Evolutionary conservation across 2,113 vertebrate species (phyloP), one percentile per base, ranked within the genome.

Genomic region (Phylloscopus trochilus): DNA sequence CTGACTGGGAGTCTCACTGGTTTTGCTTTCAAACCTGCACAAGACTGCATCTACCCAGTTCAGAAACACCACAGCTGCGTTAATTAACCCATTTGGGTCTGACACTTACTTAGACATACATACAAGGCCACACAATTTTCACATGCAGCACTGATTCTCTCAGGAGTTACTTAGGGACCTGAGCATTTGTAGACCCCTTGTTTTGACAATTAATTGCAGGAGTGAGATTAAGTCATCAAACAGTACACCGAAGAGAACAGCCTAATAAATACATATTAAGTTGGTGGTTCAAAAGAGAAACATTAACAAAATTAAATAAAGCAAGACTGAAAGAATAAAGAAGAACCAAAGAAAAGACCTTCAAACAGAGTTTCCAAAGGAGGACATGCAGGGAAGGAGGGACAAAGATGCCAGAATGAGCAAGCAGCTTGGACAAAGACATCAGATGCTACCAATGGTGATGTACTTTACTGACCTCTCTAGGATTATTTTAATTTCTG

Each of bases 371-470:
- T 62, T 91, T 52, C 20, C 63, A 87, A 91, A 75, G 22, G 24
- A 78, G 7, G 13, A 87, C 5, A 15, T 16, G 8, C 11, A 43
- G 8, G 7, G 20, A 60, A 21, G 58, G 37, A 53, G 11, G 13
- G 24, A 81, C 20, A 94, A 33, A 73, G 49, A 28, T 35, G 9
- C 2, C 31, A 43, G 15, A 26, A 82, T 53, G 26, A 66, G 8
- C 19, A 79, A 82, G 67, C 58, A 82, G 51, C 33, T 66, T 84
- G 35, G 64, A 77, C 16, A 82, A 79, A 88, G 43, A 80, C 0
- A 0, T 88, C 46, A 80, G 21, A 41, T 58, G 13, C 58, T 75
- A 49, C 46, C 39, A 69, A 64, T 0, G 0, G 4, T 30, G 11
- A 91, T 64, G 21, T 41, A 69, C 21, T 72, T 87, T 33, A 80